Percentiles rank a stretch among this genome's conserved stretches.
Evolutionary conservation across 53 echinoderm and acorn worm genomes (phyloP).

Genomic region (Antedon mediterranea): DNA sequence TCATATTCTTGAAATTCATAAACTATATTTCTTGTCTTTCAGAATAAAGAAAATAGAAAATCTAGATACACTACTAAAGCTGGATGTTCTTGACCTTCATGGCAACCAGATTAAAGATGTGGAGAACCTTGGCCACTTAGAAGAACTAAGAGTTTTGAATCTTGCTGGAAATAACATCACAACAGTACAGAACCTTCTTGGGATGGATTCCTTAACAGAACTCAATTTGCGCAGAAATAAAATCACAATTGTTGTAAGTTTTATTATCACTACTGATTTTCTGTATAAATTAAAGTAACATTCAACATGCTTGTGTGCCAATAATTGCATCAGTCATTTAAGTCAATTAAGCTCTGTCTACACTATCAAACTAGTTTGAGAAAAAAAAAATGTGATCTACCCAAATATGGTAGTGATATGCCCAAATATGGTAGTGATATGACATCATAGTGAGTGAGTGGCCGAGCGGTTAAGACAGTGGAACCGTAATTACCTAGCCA

Average conservation of each 20-base stretch:
- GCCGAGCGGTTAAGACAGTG: no score
- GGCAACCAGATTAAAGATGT: slow-evolving; percentile 81
- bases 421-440: no score
- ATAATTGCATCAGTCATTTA: no score
- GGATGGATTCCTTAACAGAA: slow-evolving; percentile 87
- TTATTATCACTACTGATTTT: no score
- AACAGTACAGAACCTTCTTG: slow-evolving; percentile 51
- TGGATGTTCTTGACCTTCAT: slow-evolving; percentile 98
- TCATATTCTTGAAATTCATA: not conserved
- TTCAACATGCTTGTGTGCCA: no score
- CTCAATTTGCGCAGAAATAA: slow-evolving; percentile 86
- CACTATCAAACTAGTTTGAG: no score
- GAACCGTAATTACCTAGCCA: no score
- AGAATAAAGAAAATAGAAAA: slow-evolving; percentile 88
- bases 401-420: no score
- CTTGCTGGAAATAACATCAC: slow-evolving; percentile 82
- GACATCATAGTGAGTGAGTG: no score
- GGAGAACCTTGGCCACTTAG: slow-evolving; percentile 73
- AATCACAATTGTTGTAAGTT: slow-evolving; percentile 70
- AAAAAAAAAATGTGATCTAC: no score
- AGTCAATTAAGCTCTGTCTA: no score
- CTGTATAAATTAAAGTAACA: no score
- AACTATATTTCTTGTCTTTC: not conserved
- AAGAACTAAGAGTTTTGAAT: slow-evolving; percentile 80
- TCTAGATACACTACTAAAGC: slow-evolving; percentile 52